Percentiles rank a stretch among this genome's conserved stretches.
phyloP scores from a whole-genome alignment of 2,888 invertebrate species.

The Cryptus viduatorius region DNA sequence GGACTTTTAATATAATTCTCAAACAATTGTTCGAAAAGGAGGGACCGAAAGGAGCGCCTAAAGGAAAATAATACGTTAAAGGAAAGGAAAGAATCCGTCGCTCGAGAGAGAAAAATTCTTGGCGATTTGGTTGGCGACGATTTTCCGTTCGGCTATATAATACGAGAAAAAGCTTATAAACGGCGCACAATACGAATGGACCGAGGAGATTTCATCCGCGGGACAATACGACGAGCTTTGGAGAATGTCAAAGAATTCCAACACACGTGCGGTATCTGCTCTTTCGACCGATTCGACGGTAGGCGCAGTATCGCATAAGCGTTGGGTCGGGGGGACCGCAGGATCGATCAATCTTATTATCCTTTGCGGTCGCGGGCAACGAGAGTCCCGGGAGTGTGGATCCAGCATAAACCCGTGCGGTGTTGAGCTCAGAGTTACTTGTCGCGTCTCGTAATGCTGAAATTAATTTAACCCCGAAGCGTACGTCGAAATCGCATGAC shows the following conservation, averaged over 20 bases:
- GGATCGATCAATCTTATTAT: conserved; percentile 63
- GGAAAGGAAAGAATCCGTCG: conserved; percentile 19
- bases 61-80: conserved; percentile 17
- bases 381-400: conserved; percentile 33
- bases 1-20: conserved; percentile 62
- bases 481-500: conserved; percentile 32
- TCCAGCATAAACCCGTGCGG: conserved; percentile 27
- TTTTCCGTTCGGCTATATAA: conserved; percentile 25
- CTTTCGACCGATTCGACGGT: neutral
- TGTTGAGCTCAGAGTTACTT: conserved; percentile 46
- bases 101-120: conserved; percentile 42
- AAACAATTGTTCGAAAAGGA: conserved; percentile 49
- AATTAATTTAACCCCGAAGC: conserved; percentile 47
- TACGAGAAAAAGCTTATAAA: conserved; percentile 24
- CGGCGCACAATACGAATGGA: conserved; percentile 52
- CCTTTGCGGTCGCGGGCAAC: conserved; percentile 29
- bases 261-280: conserved; percentile 33
- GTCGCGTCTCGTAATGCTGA: conserved; percentile 51
- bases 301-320: conserved; percentile 1
- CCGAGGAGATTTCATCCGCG: conserved; percentile 41
- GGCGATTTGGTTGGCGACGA: conserved; percentile 41
- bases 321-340: conserved; percentile 28
- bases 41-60: conserved; percentile 3
- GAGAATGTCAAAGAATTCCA: conserved; percentile 51
- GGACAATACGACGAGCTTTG: conserved; percentile 36